A percentile compares a stretch with the other conserved stretches of the same genome.
These are phyloP conservation scores for Hyperopisus bebe DNA, from an alignment of 2,113 vertebrate species.

Conservation along the genomic window DNA sequence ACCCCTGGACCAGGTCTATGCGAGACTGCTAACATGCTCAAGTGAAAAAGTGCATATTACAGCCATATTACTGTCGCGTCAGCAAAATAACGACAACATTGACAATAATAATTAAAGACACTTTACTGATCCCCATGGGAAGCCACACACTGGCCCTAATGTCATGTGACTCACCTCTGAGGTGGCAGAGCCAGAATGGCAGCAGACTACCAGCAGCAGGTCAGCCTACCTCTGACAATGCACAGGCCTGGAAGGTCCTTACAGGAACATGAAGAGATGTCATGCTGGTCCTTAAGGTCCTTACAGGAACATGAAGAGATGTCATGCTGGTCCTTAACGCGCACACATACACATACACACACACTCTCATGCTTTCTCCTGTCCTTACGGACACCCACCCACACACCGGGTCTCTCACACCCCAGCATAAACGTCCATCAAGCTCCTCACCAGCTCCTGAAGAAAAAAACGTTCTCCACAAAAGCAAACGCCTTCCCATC, in stretches of 20 bases:
- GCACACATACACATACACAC: background rate
- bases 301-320: too few relatives aligned
- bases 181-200: background rate
- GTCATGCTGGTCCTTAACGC: background rate
- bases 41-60: background rate
- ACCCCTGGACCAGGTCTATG: background rate
- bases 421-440: background rate
- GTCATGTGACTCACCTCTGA: background rate
- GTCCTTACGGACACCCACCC: background rate
- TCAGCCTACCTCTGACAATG: background rate
- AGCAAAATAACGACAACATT: background rate
- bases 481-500: background rate
- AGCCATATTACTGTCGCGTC: background rate
- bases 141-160: background rate
- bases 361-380: background rate
- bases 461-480: background rate
- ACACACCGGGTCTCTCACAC: background rate
- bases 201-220: background rate
- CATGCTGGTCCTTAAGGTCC: background rate
- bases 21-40: background rate
- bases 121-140: background rate
- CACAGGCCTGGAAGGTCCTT: background rate
- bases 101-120: background rate
- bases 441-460: background rate
- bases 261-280: background rate